phyloP scores from a whole-genome alignment of 2,888 invertebrate species.

The Oscheius sp. region DNA sequence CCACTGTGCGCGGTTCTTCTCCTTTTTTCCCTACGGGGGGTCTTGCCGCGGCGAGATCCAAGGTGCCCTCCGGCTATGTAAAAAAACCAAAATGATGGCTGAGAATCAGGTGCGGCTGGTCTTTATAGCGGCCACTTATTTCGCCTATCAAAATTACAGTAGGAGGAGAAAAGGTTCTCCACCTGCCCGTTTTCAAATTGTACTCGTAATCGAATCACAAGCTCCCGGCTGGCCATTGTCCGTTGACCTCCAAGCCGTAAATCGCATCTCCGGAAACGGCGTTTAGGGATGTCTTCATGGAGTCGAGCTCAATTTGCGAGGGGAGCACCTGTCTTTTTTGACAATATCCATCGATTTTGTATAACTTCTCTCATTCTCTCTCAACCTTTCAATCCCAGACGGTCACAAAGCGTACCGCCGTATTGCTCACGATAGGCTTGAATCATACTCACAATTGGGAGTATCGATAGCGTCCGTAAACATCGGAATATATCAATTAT shows the following conservation, averaged over 20 bases:
- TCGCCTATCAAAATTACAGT: slow-evolving; percentile 1
- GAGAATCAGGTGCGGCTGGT: slow-evolving; percentile 23
- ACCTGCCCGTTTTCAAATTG: slow-evolving; percentile 10
- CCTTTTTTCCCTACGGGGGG: slow-evolving; percentile 13
- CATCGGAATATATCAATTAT: neutral
- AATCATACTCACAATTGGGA: slow-evolving; percentile 24
- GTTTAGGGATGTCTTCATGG: too few relatives aligned
- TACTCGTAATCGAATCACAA: slow-evolving; percentile 1
- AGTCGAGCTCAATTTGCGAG: neutral
- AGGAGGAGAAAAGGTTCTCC: neutral
- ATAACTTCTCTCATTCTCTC: neutral
- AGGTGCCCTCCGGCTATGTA: slow-evolving; percentile 25
- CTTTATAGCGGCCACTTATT: slow-evolving; percentile 25
- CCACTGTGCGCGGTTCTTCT: slow-evolving; percentile 22
- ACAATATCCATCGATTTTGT: neutral
- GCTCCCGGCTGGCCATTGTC: slow-evolving; percentile 13
- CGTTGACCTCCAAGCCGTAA: slow-evolving; percentile 24
- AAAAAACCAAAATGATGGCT: slow-evolving; percentile 28
- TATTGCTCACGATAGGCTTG: slow-evolving; percentile 24
- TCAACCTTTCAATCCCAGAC: slow-evolving; percentile 6
- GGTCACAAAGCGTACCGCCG: slow-evolving; percentile 19
- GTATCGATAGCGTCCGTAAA: slow-evolving; percentile 14
- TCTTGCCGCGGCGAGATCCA: slow-evolving; percentile 26
- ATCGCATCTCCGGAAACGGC: slow-evolving; percentile 31
- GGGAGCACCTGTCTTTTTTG: neutral